Conservation (phyloP, 2,888 invertebrate genomes). For the Yponomeuta sedellus region DNA sequence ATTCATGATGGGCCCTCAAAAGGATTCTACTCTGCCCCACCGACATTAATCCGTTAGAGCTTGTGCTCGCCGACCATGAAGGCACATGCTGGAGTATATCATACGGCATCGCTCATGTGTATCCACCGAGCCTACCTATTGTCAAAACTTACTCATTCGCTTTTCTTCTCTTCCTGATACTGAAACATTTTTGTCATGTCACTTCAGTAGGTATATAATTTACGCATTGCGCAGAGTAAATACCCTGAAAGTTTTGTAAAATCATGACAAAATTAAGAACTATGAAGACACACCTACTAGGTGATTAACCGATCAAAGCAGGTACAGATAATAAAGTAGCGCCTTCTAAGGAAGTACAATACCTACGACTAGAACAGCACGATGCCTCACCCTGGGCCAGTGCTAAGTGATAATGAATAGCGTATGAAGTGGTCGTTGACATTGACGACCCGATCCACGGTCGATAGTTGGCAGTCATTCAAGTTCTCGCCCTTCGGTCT, state of each 20-base stretch:
- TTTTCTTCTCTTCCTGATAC: neutral
- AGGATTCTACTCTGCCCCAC: neutral
- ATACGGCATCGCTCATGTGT: neutral
- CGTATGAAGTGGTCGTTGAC: slow-evolving; percentile 4
- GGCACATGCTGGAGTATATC: neutral
- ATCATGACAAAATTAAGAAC: too few relatives aligned
- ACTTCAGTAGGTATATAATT: too few relatives aligned
- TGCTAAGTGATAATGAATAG: slow-evolving; percentile 8
- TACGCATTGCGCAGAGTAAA: too few relatives aligned
- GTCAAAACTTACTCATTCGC: neutral
- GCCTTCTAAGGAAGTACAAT: too few relatives aligned
- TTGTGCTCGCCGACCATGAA: neutral
- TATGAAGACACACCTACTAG: too few relatives aligned
- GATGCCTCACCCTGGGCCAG: neutral
- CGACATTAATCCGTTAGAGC: neutral
- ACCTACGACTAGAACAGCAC: neutral
- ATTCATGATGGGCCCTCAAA: neutral
- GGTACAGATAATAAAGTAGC: too few relatives aligned
- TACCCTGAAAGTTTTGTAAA: too few relatives aligned
- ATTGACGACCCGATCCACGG: slow-evolving; percentile 6
- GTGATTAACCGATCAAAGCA: too few relatives aligned
- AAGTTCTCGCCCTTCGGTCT: slow-evolving; percentile 2
- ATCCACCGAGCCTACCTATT: neutral
- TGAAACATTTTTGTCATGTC: too few relatives aligned
- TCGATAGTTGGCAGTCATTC: slow-evolving; percentile 9